Base-by-base conservation (phyloP, 2,113 vertebrate genomes). In the Pipra filicauda region DNA sequence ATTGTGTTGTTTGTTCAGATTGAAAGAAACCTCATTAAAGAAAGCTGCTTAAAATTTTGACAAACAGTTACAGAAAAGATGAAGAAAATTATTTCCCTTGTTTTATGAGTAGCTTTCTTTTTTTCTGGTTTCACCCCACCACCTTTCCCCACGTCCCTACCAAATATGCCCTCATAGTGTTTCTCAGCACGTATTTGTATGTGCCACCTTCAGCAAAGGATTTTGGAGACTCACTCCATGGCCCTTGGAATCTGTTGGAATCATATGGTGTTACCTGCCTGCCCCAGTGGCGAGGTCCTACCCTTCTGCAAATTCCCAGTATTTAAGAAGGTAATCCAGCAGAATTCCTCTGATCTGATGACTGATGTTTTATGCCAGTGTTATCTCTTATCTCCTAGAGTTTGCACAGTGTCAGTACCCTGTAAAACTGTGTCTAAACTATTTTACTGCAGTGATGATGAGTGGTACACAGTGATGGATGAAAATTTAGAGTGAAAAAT, bases 361-460 rank as follows among this genome's bases (percentile, higher is more conserved):
- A 22, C 17, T 18, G 54, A 31, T 0, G 0, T 21, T 85, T 70
- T 46, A 21, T 80, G 37, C 31, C 33, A 24, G 15, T 30, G 26
- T 54, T 85, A 72, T 57, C 4, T 33, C 82, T 85, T 58, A 61
- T 30, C 27, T 77, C n/a, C 10, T 5, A 43, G n/a, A 30, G 21
- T 48, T 92, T 86, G 57, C 5, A 1, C 31, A 33, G 7, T 37
- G 48, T 51, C 27, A 12, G 30, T 59, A 1, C 12, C 17, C 43
- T 39, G 16, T 81, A 35, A 64, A 49, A 58, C 14, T 4, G 2
- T 9, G 31, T 44, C 49, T 43, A 1, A 77, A 58, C 23, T 49
- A 4, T 24, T 6, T 51, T 8, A 17, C 3, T 12, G 43, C 43
- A n/a, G 11, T 43, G 51, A 23, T 0, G 1, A 37, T 64, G n/a